phyloP scores from a whole-genome alignment of 2,797 vertebrate species.

The Ctenopoma kingsleyae region DNA sequence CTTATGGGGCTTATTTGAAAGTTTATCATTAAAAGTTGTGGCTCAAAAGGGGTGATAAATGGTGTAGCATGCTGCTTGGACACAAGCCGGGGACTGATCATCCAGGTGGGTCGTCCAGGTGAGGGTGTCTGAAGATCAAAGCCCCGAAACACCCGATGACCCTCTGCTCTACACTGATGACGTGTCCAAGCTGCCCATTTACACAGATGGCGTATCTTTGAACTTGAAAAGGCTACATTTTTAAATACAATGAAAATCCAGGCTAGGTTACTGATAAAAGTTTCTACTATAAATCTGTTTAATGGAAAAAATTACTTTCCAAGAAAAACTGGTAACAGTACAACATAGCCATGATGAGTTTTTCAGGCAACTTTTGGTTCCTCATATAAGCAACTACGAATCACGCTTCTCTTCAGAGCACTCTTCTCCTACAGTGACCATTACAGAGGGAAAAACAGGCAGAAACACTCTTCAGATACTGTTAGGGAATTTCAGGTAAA shows the following conservation, averaged over 20 bases:
- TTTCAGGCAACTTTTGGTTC: constrained; percentile 56
- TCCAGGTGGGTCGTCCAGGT: no score
- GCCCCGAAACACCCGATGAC: no score
- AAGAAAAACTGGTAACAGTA: constrained; percentile 42
- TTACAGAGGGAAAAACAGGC: constrained; percentile 4
- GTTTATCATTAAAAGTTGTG: no score
- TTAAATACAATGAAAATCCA: constrained; percentile 44
- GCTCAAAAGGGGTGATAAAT: no score
- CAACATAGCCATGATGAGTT: constrained; percentile 59
- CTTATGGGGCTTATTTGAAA: background rate
- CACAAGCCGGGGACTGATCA: no score
- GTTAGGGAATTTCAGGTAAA: constrained; percentile 33
- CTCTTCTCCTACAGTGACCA: constrained; percentile 9
- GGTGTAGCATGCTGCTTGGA: no score
- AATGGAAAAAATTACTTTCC: constrained; percentile 51
- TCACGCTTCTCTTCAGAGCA: constrained; percentile 18
- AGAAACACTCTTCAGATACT: constrained; percentile 10
- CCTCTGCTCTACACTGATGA: no score
- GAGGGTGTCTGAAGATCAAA: no score
- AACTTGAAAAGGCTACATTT: background rate
- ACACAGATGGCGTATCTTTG: no score
- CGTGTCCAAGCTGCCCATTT: no score
- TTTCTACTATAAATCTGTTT: constrained; percentile 52
- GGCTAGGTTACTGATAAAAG: constrained; percentile 45
- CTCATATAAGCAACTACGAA: constrained; percentile 39